Evolutionary conservation across 2,113 vertebrate genomes (phyloP).

Genomic region (Butorides virescens): DNA sequence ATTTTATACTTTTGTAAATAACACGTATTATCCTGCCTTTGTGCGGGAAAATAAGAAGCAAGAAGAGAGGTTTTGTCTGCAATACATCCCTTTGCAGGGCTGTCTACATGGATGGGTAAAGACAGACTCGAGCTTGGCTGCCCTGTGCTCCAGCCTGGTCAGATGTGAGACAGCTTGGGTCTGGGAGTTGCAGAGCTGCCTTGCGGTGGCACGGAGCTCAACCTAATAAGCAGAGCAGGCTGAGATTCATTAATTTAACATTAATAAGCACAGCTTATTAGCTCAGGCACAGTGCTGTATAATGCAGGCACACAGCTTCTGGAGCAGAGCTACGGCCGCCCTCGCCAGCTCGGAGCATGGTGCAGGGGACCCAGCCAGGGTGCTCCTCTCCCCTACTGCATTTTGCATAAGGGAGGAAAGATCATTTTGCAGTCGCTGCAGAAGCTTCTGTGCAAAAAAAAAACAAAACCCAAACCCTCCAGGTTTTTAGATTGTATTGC

Average conservation of each 20-base stretch:
- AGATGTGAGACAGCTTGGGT: conserved; percentile 38
- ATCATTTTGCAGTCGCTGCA: neutral
- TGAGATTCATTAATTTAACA: conserved; percentile 71
- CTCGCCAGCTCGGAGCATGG: neutral
- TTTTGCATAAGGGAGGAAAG: neutral
- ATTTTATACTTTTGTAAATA: conserved; percentile 29
- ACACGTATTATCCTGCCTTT: neutral
- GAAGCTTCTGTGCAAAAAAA: neutral
- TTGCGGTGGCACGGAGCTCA: conserved; percentile 54
- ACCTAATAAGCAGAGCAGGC: conserved; percentile 68
- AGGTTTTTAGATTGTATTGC: neutral
- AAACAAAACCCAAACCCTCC: fast-evolving
- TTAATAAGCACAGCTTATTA: conserved; percentile 69
- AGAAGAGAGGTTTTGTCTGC: neutral
- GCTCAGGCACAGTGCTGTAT: conserved; percentile 39
- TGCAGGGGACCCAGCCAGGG: neutral
- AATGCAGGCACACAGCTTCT: conserved; percentile 39
- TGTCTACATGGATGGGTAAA: neutral
- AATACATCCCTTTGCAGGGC: neutral
- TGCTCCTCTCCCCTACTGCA: neutral
- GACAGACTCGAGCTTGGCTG: neutral
- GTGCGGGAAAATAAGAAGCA: neutral
- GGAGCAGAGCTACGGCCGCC: neutral
- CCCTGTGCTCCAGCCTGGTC: conserved; percentile 41
- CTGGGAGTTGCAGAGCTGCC: conserved; percentile 58